These are phyloP conservation scores for Lepidurus arcticus DNA, from an alignment of 1,140 invertebrate species.

Conservation along the genomic window DNA sequence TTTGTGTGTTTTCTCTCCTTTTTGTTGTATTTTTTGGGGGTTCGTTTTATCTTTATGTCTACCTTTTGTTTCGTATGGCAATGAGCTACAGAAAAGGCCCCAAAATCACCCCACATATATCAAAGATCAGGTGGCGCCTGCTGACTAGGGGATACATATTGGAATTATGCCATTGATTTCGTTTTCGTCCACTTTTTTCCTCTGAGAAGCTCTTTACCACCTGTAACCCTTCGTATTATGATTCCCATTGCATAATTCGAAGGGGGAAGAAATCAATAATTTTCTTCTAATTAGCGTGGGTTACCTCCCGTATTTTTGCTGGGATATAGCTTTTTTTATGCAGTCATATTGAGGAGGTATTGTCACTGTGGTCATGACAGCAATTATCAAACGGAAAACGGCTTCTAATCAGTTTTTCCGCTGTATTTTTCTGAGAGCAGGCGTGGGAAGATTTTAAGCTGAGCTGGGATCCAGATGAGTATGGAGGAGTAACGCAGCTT, in stretches of 20 bases:
- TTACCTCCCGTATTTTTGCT: no score
- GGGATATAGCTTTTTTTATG: not conserved
- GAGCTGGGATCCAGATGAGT: constrained; percentile 89
- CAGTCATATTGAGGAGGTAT: not conserved
- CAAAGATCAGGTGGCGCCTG: not conserved
- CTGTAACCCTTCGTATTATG: no score
- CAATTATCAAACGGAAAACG: not conserved
- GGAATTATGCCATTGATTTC: not conserved
- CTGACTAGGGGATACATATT: not conserved
- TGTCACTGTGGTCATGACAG: not conserved
- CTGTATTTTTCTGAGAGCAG: constrained; percentile 48
- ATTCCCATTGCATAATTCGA: no score
- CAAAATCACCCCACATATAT: not conserved
- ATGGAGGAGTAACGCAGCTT: constrained; percentile 86
- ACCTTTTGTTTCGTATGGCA: not conserved
- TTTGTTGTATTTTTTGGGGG: not conserved
- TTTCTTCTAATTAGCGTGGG: no score
- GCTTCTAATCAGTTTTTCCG: constrained; percentile 24
- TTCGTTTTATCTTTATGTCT: not conserved
- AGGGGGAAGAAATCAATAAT: no score
- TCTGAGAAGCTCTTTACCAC: no score
- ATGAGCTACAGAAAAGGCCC: not conserved
- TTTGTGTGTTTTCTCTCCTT: not conserved
- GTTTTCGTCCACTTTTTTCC: no score
- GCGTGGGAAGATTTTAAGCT: constrained; percentile 97